Conservation (phyloP, 2,113 vertebrate genomes). For the Microcebus murinus region DNA sequence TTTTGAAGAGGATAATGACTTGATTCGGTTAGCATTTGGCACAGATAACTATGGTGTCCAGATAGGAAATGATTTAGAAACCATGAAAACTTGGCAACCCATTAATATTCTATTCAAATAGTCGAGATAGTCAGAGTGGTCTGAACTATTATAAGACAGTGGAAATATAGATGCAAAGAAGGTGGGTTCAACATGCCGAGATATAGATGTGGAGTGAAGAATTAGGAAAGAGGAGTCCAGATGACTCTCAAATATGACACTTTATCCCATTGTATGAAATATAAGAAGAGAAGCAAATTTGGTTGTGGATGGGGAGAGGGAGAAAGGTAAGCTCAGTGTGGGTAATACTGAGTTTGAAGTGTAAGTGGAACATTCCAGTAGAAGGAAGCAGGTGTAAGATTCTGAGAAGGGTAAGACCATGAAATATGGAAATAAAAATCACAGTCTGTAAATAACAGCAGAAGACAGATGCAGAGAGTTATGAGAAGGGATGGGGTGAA, state of each 20-base stretch:
- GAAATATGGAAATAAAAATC: constrained; percentile 2
- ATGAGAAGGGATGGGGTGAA: neutral
- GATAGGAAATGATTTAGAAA: neutral
- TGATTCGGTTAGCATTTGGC: neutral
- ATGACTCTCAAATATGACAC: neutral
- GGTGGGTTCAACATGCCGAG: neutral
- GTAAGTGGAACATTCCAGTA: neutral
- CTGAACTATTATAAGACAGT: neutral
- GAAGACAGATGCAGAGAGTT: neutral
- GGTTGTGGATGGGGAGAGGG: neutral
- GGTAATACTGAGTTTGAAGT: neutral
- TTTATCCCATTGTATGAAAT: neutral
- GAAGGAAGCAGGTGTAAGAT: neutral
- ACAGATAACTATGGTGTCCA: neutral
- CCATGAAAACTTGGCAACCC: neutral
- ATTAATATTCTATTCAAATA: neutral
- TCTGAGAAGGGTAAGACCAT: neutral
- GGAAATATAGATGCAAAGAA: neutral
- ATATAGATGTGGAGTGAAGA: no score
- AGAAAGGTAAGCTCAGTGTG: neutral
- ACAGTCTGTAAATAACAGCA: neutral
- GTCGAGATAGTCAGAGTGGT: neutral
- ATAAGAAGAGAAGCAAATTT: neutral
- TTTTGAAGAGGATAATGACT: neutral
- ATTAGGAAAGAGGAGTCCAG: neutral